phyloP scores from a whole-genome alignment of 2,888 invertebrate genomes.

The Volucella inflata region DNA sequence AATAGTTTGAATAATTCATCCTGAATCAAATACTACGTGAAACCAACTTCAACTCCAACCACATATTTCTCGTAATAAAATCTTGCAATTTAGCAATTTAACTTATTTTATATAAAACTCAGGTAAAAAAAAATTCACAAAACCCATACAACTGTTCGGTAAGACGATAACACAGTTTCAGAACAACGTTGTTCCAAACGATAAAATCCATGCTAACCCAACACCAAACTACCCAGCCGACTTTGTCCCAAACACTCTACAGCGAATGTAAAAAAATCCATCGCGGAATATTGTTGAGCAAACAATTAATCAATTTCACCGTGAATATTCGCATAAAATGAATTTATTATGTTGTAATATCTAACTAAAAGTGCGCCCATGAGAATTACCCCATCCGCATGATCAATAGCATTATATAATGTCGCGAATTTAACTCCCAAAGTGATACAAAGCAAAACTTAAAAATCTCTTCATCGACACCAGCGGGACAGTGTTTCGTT shows the following conservation, averaged over 20 bases:
- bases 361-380: slow-evolving; percentile 32
- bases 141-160: background rate
- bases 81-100: too few relatives aligned
- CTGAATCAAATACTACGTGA: too few relatives aligned
- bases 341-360: slow-evolving; percentile 44
- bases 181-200: background rate
- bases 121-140: background rate
- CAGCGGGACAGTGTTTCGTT: slow-evolving; percentile 55
- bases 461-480: slow-evolving; percentile 47
- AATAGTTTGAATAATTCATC: too few relatives aligned
- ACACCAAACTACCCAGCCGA: slow-evolving; percentile 45
- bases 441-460: slow-evolving; percentile 40
- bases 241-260: slow-evolving; percentile 70
- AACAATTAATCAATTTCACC: slow-evolving; percentile 46
- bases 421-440: slow-evolving; percentile 20
- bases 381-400: background rate
- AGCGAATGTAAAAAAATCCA: slow-evolving; percentile 69
- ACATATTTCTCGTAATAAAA: too few relatives aligned
- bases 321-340: slow-evolving; percentile 42
- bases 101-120: too few relatives aligned
- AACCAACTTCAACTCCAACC: too few relatives aligned
- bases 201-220: slow-evolving; percentile 24
- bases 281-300: slow-evolving; percentile 52
- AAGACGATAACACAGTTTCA: slow-evolving; percentile 9
- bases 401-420: slow-evolving; percentile 47